These are phyloP conservation scores for Ceratitis capitata DNA, from an alignment of 1,140 invertebrate species.

Conservation along the genomic window DNA sequence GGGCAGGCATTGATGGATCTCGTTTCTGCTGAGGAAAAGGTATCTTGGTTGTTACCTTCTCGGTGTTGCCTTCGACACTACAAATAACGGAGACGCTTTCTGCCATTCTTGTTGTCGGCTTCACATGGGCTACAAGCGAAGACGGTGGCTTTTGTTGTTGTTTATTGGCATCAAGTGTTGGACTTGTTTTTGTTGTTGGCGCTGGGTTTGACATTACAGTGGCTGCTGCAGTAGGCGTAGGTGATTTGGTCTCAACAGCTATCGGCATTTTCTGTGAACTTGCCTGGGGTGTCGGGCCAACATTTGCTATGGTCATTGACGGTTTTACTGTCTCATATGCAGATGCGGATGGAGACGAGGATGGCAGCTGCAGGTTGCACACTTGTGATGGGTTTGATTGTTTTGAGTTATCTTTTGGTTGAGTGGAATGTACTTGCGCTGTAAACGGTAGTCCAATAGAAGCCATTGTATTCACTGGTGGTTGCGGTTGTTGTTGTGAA, in stretches of 20 bases:
- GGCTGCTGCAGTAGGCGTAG: not conserved
- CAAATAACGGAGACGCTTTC: conserved; percentile 43
- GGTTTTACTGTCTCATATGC: not conserved
- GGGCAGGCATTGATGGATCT: not conserved
- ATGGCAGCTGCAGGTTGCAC: not conserved
- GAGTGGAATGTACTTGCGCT: conserved; percentile 17
- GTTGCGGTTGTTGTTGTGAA: too few relatives aligned
- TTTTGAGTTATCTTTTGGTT: conserved; percentile 39
- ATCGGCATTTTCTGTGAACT: not conserved
- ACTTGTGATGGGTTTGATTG: not conserved
- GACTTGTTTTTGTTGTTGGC: not conserved
- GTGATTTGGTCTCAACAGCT: not conserved
- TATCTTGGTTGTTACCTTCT: not conserved
- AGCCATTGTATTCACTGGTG: not conserved
- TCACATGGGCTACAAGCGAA: not conserved
- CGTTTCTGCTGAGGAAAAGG: conserved; percentile 3
- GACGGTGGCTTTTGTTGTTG: not conserved
- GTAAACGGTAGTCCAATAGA: not conserved
- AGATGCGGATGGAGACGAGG: not conserved
- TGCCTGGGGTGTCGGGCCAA: not conserved
- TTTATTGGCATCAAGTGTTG: not conserved
- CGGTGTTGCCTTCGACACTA: not conserved
- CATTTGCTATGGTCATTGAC: not conserved
- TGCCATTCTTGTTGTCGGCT: not conserved
- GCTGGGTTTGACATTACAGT: not conserved